phyloP scores from a whole-genome alignment of 2,797 vertebrate genomes.

The Eulemur albifrons region DNA sequence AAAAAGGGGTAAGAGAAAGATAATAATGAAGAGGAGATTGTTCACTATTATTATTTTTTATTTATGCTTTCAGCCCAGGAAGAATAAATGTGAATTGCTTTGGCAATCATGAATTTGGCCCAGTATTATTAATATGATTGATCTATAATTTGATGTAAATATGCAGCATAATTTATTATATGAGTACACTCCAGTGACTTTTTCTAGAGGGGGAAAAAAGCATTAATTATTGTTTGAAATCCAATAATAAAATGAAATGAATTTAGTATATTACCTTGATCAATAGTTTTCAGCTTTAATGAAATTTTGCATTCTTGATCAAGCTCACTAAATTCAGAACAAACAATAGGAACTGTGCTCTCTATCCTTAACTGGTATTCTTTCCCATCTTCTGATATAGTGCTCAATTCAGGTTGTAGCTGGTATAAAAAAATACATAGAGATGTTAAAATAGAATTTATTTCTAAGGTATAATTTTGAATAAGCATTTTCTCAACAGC shows the following conservation, averaged over 20 bases:
- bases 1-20: neutral
- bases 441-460: neutral
- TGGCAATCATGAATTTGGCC: neutral
- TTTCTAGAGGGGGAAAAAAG: neutral
- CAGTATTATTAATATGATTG: neutral
- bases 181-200: neutral
- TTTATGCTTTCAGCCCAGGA: neutral
- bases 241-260: conserved; percentile 14
- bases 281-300: conserved; percentile 86
- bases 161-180: neutral
- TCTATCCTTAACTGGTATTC: conserved; percentile 87
- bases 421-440: conserved; percentile 72
- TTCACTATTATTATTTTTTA: neutral
- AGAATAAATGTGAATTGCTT: neutral
- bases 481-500: neutral
- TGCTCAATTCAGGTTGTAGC: conserved; percentile 86
- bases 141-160: neutral
- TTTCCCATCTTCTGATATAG: conserved; percentile 89
- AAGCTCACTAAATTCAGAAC: conserved; percentile 80
- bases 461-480: conserved; percentile 43
- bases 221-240: neutral
- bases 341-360: conserved; percentile 91
- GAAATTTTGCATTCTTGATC: conserved; percentile 87
- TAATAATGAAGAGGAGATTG: neutral
- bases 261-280: conserved; percentile 84